Base-by-base conservation (phyloP, 2,113 vertebrate species). In the Pimephales promelas region DNA sequence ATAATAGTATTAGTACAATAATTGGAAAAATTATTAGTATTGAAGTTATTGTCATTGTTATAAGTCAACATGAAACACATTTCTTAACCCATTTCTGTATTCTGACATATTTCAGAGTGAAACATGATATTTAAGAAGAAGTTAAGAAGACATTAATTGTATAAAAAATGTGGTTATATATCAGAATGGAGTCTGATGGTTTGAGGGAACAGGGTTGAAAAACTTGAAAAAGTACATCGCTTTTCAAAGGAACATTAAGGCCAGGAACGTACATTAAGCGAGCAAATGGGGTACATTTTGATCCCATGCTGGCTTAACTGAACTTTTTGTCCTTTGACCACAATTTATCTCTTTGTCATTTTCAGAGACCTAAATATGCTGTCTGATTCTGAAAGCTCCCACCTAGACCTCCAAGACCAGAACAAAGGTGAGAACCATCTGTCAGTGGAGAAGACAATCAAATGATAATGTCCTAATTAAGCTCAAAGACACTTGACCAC, bases 281-380 rank as follows among this genome's bases (percentile, higher is more conserved):
- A 31, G 61, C 6, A 8, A 16, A 64, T 31, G 10, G 66, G 10
- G 66, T 70, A 10, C 10, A 43, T 43, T n/a, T 40, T n/a, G 34
- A 70, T 70, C 5, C 34, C 20, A 36, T 9, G 7, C 14, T 66
- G 28, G 10, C 28, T 70, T 43, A 5, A 70, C 9, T n/a, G 0
- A 40, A 40, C 43, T 73, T 14, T 13, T 28, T 24, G 20, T 82
- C 3, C 16, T 5, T 68, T 68, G 18, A n/a, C 64, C 64, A 68
- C 40, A 0, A 68, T 40, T 40, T 68, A 68, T 11, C 43, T 54
- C 28, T 16, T 88, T 89, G 88, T 82, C 90, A 43, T 62, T 36
- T 70, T 20, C 64, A 99, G 98, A 90, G 97, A 98, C 90, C 91
- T 98, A 79, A 99, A 96, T 91, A 98, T 99, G 97, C 91, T 98